Percentiles rank a stretch among this genome's conserved stretches.
These are phyloP conservation scores for Chitala chitala DNA, from an alignment of 2,113 vertebrate genomes.

Conservation along the genomic window DNA sequence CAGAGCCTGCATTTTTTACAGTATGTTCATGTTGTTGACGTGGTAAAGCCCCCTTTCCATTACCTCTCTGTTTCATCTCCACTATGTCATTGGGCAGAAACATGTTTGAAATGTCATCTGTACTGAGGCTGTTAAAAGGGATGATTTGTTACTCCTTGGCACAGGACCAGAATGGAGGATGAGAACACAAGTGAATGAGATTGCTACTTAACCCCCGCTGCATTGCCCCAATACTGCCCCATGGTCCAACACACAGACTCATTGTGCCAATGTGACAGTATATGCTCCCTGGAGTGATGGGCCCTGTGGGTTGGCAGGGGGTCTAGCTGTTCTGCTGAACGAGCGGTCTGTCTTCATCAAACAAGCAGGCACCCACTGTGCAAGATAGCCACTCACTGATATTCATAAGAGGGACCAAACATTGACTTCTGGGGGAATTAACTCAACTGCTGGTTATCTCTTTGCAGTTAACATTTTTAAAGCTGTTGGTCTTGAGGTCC, in stretches of 20 bases:
- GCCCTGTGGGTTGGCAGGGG: conserved; percentile 49
- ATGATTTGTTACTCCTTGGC: conserved; percentile 27
- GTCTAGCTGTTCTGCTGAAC: background rate
- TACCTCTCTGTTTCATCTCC: conserved; percentile 30
- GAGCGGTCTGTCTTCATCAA: background rate
- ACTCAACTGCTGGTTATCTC: background rate
- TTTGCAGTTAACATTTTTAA: background rate
- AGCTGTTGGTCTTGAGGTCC: background rate
- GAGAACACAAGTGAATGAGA: conserved; percentile 13
- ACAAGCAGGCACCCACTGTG: background rate
- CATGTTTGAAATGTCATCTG: conserved; percentile 53
- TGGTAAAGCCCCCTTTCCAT: background rate
- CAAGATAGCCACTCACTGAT: background rate
- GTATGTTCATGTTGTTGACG: background rate
- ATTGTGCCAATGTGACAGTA: conserved; percentile 3
- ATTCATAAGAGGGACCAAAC: background rate
- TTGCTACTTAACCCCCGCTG: background rate
- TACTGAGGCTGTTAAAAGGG: conserved; percentile 42
- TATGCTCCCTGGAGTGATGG: conserved; percentile 18
- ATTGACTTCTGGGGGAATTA: conserved; percentile 1
- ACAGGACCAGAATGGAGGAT: background rate
- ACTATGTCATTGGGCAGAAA: conserved; percentile 53
- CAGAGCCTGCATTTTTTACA: background rate
- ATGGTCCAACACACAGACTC: conserved; percentile 3
- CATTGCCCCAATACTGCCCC: background rate